These are phyloP conservation scores for Tuta absoluta DNA, from an alignment of 2,888 invertebrate species.

Conservation along the genomic window DNA sequence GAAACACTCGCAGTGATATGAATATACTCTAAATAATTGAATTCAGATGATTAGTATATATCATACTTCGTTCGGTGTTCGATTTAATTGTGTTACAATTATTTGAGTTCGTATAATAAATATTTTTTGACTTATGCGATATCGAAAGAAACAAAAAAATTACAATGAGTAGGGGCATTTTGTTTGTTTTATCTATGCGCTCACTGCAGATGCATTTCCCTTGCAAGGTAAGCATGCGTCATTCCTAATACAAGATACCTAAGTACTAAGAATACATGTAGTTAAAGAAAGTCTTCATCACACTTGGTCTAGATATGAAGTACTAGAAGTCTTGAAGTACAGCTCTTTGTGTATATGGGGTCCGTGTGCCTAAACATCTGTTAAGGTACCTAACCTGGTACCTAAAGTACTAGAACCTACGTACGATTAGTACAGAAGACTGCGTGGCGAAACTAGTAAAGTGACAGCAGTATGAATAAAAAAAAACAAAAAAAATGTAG, in stretches of 20 bases:
- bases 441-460: not conserved
- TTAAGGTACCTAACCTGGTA: conserved; percentile 26
- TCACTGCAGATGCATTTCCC: not conserved
- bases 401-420: conserved; percentile 17
- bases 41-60: too few species aligned
- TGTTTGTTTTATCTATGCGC: not conserved
- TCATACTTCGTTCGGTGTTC: too few species aligned
- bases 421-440: not conserved
- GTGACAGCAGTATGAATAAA: not conserved
- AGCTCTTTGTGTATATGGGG: conserved; percentile 37
- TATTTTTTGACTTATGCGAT: too few species aligned
- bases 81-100: too few species aligned
- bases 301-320: conserved; percentile 36
- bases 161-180: not conserved
- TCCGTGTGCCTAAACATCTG: conserved; percentile 43
- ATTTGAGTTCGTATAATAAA: too few species aligned
- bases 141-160: too few species aligned
- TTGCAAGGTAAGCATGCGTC: not conserved
- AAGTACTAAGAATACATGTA: conserved; percentile 48
- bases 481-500: not conserved
- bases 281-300: conserved; percentile 31
- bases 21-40: too few species aligned
- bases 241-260: conserved; percentile 33
- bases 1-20: too few species aligned
- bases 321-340: conserved; percentile 26